Conservation (phyloP, 2,888 invertebrate genomes). For the Drosophila cracens region DNA sequence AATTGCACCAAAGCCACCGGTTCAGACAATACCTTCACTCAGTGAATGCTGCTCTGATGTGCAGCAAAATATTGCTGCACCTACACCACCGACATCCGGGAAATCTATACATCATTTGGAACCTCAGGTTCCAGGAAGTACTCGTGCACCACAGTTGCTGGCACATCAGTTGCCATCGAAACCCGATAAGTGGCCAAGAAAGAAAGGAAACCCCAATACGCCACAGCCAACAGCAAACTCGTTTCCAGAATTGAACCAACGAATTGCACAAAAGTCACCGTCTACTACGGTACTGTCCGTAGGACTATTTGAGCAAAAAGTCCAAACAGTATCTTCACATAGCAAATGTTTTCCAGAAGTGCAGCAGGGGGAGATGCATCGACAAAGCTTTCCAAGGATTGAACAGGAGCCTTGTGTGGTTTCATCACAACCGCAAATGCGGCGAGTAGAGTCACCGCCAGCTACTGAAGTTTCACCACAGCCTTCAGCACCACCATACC, state of each 20-base stretch:
- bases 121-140: too few relatives aligned
- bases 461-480: neutral
- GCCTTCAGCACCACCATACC: too few relatives aligned
- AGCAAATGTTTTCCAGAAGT: neutral
- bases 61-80: neutral
- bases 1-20: neutral
- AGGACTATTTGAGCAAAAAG: neutral
- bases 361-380: neutral
- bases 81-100: neutral
- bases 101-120: neutral
- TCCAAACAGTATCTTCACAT: too few relatives aligned
- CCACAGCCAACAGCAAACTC: neutral
- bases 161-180: neutral
- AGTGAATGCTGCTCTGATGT: neutral
- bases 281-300: too few relatives aligned
- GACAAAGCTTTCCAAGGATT: neutral
- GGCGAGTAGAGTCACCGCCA: neutral
- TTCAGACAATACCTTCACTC: too few relatives aligned
- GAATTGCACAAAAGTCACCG: neutral
- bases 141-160: too few relatives aligned
- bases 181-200: neutral
- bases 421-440: neutral
- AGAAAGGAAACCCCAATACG: neutral
- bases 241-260: neutral
- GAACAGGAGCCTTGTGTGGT: neutral